Evolutionary conservation across 2,797 vertebrate species (phyloP), one percentile per base, ranked within the genome.

Genomic region (Toxotes lorentzi): DNA sequence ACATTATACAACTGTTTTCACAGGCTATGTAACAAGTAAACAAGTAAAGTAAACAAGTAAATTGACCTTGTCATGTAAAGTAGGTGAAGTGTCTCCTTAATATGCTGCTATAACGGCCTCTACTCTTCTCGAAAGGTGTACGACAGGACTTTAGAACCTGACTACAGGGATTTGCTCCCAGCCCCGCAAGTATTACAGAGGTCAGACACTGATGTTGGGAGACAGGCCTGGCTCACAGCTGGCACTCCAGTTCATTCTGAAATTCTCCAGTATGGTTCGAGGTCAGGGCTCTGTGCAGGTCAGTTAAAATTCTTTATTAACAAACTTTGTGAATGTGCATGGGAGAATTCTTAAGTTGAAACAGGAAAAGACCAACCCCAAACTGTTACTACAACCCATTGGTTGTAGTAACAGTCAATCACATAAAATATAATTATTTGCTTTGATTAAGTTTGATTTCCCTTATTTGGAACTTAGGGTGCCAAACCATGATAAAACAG

Each of bases 141-240:
- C 32, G 59, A 59, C 41, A 60, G 21, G 47, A 50, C 69, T 60
- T 77, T 53, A 50, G 57, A 56, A 51, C 35, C 69, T 68, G 66
- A 56, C 61, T 41, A 43, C 65, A 67, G 60, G 77, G 51, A 82
- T 72, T 53, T 78, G 21, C 66, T 74, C 68, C 38, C 61, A 58
- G 50, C 41, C 61, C 47, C 62, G 38, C 50, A 57, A 61, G 72
- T 66, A 73, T 82, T 76, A 79, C 69, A 47, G 57, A 73, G 61
- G 60, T 60, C 38, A 58, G 38, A 60, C 67, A 24, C 59, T 60
- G 74, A 73, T 80, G 80, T 74, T 45, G 0, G 38, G 41, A 51
- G 66, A 78, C 61, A 65, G 59, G 61, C 62, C 71, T n/a, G 40
- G 61, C 58, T 85, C 56, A 0, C 58, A 45, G 61, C 53, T 53